Base-by-base conservation (phyloP, 2,113 vertebrate genomes). In the Cryptomyrus ogoouensis region DNA sequence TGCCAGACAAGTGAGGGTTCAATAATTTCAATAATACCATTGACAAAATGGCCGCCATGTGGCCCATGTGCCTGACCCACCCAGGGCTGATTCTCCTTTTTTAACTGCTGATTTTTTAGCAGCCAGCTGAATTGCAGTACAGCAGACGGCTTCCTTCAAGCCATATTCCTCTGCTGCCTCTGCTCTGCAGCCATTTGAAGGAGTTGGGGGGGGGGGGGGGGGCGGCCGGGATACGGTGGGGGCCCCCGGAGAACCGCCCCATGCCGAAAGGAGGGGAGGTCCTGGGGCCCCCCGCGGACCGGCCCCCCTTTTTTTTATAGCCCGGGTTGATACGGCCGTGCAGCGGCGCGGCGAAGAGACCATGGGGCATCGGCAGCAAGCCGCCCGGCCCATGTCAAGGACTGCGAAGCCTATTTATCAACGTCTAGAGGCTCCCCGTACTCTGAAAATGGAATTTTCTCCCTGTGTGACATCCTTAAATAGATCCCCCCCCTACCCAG, bases 231-330 rank as follows among this genome's bases (percentile, higher is more conserved):
- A 52, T 53, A 52, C 49, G 27, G 85, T 13, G 27, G 21, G 50
- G 27, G 85, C 13, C 39, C 93, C 92, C 93, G 91, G 92, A 94
- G 93, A 94, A 90, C 92, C 93, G 94, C 93, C 93, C 94, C 94
- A 31, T 31, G 49, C 94, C 93, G 94, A 94, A 96, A 95, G 94
- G 96, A 95, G 96, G 96, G 92, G 95, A 96, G 94, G 91, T 96
- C 96, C 96, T 95, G 91, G 91, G 95, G 94, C 27, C 85, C 85
- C 49, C 49, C 24, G 50, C 93, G 95, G 94, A 93, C 90, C 94
- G 95, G 94, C 96, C 96, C 94, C 96, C 95, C 95, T 96, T 95
- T 95, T 96, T 96, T 96, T 96, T 95, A 96, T 95, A 96, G 95
- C 91, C 92, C 93, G 94, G 95, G 95, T 95, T 95, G 95, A 96